Evolutionary conservation across 2,888 invertebrate species (phyloP), one percentile per base, ranked within the genome.

Genomic region (Smittia aterrima): DNA sequence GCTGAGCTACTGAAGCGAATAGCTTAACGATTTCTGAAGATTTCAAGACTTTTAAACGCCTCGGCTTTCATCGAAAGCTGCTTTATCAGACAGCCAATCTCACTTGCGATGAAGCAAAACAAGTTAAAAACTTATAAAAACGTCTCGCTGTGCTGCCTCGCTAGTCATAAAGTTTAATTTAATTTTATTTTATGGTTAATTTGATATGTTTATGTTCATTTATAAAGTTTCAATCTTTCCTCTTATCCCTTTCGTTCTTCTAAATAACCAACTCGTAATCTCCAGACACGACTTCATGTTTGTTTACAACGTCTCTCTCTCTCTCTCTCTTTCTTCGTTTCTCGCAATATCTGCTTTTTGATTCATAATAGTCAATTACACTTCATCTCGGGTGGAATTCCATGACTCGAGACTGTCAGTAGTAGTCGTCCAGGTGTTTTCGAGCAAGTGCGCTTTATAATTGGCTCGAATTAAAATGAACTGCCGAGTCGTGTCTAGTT

Each of bases 81-180:
- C 38, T 38, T 38, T 38, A 4, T 11, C 11, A 38, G n/a, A n/a
- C n/a, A n/a, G n/a, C n/a, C 11, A 38, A 38, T 38, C 38, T 38
- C 11, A 4, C 38, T 38, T 7, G 18, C 18, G 16, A 7, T 54
- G 3, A 54, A 54, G 54, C 18, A 54, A n/a, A 54, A 54, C n/a
- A n/a, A n/a, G n/a, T n/a, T 54, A 54, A 54, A 54, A 54, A 6
- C 54, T 54, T 6, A 54, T 38, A 38, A 38, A 38, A 38, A 38
- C 11, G 38, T 38, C 38, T 38, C 4, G 38, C 38, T 38, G 38
- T 38, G 38, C 38, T 38, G 38, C 40, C 47, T 41, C 40, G 22
- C 53, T 16, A 54, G 54, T 54, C 41, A 71, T 71, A 71, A 71
- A 71, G 54, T 54, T 71, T 71, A 71, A 71, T 71, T 71, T 71